Percentiles rank a stretch among this genome's conserved stretches.
phyloP scores from a whole-genome alignment of 2,113 vertebrate genomes.

The Propithecus coquereli region DNA sequence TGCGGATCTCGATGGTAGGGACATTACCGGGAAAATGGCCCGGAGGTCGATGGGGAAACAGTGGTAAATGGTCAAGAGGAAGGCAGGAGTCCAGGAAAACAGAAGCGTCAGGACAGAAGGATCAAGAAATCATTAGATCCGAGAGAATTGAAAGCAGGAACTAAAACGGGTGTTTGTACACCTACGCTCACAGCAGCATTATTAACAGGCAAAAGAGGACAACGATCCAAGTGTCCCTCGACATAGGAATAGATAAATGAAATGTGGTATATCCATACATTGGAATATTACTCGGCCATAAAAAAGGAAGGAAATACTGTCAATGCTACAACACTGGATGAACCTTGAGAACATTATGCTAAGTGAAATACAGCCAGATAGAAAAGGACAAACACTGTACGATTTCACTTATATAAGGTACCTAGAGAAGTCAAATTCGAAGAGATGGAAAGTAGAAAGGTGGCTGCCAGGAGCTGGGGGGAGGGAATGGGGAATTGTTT shows the following conservation, averaged over 20 bases:
- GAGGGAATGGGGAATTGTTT: background rate
- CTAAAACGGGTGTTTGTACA: background rate
- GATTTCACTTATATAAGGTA: background rate
- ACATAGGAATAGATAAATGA: background rate
- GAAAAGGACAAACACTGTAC: background rate
- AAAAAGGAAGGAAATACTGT: background rate
- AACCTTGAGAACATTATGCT: background rate
- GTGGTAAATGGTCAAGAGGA: background rate
- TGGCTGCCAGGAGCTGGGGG: background rate
- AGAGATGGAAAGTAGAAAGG: background rate
- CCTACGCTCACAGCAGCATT: background rate
- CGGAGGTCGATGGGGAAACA: background rate
- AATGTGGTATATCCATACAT: fast-evolving
- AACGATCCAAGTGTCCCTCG: background rate
- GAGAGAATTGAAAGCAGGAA: background rate
- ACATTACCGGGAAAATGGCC: background rate
- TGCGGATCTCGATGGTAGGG: too few relatives aligned
- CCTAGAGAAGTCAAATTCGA: background rate
- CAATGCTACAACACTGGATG: background rate
- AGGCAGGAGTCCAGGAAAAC: background rate
- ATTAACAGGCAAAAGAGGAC: background rate
- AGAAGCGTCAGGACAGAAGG: background rate
- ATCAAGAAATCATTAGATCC: background rate
- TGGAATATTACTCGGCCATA: background rate
- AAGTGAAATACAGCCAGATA: background rate